A percentile compares a stretch with the other conserved stretches of the same genome.
phyloP scores from a whole-genome alignment of 2,113 vertebrate genomes.

The Balaenoptera acutorostrata region DNA sequence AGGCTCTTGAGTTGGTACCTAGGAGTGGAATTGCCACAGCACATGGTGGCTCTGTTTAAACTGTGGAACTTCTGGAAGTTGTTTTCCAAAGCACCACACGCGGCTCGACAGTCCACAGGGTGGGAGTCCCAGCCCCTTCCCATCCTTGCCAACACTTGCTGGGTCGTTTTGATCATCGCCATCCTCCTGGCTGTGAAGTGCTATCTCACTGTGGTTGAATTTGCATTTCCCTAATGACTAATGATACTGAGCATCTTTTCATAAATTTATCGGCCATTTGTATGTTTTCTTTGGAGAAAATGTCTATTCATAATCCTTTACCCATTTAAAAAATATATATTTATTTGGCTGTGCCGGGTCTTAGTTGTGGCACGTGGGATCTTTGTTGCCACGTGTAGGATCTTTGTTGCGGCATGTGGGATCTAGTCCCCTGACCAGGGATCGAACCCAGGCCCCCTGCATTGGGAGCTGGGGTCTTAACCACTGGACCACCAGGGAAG shows the following conservation, averaged over 20 bases:
- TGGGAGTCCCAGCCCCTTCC: rapidly evolving
- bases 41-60: not conserved
- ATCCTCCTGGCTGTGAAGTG: not conserved
- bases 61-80: too few relatives aligned
- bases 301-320: not conserved
- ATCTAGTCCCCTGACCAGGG: too few relatives aligned
- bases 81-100: not conserved
- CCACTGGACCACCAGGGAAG: too few relatives aligned
- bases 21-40: not conserved
- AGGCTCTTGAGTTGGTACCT: not conserved
- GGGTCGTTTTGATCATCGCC: rapidly evolving
- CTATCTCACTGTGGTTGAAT: too few relatives aligned
- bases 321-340: not conserved
- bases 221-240: not conserved
- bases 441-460: too few relatives aligned
- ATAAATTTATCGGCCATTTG: not conserved
- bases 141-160: rapidly evolving
- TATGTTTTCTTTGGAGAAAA: not conserved
- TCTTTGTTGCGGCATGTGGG: too few relatives aligned
- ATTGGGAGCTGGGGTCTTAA: too few relatives aligned
- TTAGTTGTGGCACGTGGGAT: too few relatives aligned
- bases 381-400: too few relatives aligned
- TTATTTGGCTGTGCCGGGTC: too few relatives aligned
- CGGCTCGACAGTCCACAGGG: rapidly evolving
- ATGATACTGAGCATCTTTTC: not conserved